phyloP scores from a whole-genome alignment of 2,797 vertebrate species.

The Artibeus lituratus region DNA sequence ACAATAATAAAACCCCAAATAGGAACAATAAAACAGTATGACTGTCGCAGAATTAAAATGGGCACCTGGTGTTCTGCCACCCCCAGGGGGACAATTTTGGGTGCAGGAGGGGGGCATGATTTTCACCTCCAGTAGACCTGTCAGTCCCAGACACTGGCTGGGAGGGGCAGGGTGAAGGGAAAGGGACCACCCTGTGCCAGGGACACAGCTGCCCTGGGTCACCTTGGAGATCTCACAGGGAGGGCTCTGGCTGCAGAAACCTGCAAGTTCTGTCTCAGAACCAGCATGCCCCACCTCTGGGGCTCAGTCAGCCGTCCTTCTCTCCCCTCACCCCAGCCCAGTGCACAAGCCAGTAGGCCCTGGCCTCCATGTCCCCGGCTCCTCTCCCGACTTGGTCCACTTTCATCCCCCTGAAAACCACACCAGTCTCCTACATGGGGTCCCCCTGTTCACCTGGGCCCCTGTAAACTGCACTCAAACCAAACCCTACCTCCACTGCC shows the following conservation, averaged over 20 bases:
- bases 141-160: not conserved
- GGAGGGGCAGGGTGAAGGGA: not conserved
- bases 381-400: not conserved
- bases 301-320: not conserved
- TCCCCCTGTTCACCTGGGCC: not conserved
- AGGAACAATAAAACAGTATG: constrained; percentile 67
- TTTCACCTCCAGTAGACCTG: constrained; percentile 64
- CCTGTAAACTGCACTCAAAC: not conserved
- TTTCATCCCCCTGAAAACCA: not conserved
- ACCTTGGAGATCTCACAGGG: not conserved
- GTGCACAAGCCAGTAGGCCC: not conserved
- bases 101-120: constrained; percentile 51
- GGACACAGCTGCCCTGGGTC: not conserved
- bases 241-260: not conserved
- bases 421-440: not conserved
- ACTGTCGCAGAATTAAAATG: constrained; percentile 64
- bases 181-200: not conserved
- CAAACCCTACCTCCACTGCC: not conserved
- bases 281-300: not conserved
- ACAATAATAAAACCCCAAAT: constrained; percentile 75
- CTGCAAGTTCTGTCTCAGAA: not conserved
- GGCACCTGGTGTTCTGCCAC: constrained; percentile 62
- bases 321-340: not conserved
- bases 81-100: constrained; percentile 50
- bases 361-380: not conserved